Evolutionary conservation across 2,113 vertebrate genomes (phyloP).

Genomic region (Pedionomus torquatus): DNA sequence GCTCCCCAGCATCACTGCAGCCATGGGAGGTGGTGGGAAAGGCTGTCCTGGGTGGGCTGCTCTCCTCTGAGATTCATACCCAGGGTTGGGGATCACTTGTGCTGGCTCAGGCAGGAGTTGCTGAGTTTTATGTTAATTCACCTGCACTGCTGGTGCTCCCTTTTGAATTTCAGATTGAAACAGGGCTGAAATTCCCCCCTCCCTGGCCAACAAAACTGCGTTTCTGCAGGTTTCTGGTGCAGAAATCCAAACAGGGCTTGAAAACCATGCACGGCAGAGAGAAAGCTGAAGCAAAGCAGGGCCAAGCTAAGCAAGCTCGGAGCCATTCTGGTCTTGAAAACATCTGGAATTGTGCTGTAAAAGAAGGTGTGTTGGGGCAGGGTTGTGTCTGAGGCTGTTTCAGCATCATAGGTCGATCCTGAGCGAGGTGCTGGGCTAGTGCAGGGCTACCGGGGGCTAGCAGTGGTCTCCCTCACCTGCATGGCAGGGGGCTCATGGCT

Average conservation of each 20-base stretch:
- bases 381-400: fast-evolving
- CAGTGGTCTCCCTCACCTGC: background rate
- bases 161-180: background rate
- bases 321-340: background rate
- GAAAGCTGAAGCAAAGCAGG: background rate
- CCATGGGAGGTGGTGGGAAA: fast-evolving
- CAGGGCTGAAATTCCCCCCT: background rate
- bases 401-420: fast-evolving
- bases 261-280: fast-evolving
- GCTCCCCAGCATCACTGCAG: fast-evolving
- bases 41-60: background rate
- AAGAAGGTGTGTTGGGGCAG: background rate
- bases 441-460: background rate
- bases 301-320: background rate
- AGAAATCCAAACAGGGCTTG: background rate
- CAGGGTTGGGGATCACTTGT: background rate
- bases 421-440: background rate
- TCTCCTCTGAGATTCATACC: fast-evolving
- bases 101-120: background rate
- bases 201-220: background rate
- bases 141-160: background rate
- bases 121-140: no score
- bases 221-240: background rate
- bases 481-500: background rate
- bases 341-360: background rate